Evolutionary conservation across 2,888 invertebrate genomes (phyloP).

Genomic region (Muschampia plurimacula): DNA sequence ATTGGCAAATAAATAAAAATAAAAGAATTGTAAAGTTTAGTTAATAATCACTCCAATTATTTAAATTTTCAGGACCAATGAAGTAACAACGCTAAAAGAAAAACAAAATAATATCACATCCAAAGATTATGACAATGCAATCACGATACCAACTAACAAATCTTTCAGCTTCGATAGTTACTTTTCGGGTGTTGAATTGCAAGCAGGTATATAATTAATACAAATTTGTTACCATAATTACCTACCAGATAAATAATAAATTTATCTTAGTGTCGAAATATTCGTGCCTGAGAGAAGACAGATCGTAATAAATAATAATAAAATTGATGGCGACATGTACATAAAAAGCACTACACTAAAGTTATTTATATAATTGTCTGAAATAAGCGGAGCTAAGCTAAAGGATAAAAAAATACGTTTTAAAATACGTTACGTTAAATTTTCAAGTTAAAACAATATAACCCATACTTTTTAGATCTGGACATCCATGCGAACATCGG

Average conservation of each 20-base stretch:
- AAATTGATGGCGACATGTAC: no score
- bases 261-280: not conserved
- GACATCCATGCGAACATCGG: conserved; percentile 77
- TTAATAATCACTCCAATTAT: not conserved
- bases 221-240: not conserved
- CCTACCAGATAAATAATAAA: not conserved
- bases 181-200: conserved; percentile 66
- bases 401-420: no score
- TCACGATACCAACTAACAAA: conserved; percentile 59
- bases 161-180: conserved; percentile 69
- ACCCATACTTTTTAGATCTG: conserved; percentile 59
- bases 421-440: no score
- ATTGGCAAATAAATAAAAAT: not conserved
- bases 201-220: conserved; percentile 57
- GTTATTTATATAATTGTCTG: not conserved
- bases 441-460: not conserved
- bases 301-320: no score
- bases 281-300: no score
- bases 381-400: not conserved
- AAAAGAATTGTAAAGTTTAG: conserved; percentile 1
- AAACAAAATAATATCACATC: conserved; percentile 67
- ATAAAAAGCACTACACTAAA: no score
- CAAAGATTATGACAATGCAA: conserved; percentile 63
- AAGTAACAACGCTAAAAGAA: conserved; percentile 77
- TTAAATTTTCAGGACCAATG: conserved; percentile 69